Conservation (phyloP, 1,140 invertebrate genomes). For the Bombus sylvicola region DNA sequence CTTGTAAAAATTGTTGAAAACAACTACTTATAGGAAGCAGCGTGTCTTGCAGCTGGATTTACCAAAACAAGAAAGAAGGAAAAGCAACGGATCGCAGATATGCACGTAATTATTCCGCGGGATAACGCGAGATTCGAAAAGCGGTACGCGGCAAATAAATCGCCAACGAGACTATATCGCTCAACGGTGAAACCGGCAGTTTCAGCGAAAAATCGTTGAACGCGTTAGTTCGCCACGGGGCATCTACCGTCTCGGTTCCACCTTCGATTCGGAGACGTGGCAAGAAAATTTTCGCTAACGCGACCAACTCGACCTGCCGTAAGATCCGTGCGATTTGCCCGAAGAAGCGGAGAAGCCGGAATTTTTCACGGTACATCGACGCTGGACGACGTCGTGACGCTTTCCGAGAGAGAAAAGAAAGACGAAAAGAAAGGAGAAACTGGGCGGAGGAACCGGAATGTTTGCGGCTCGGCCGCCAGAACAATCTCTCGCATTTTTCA, state of each 20-base stretch:
- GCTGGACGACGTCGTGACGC: slow-evolving; percentile 4
- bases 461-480: slow-evolving; percentile 62
- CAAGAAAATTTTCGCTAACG: slow-evolving; percentile 32
- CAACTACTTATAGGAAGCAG: too few relatives aligned
- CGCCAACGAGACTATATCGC: slow-evolving; percentile 24
- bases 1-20: too few relatives aligned
- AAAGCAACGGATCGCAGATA: too few relatives aligned
- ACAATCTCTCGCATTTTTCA: slow-evolving; percentile 70
- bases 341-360: neutral
- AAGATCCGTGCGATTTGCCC: slow-evolving; percentile 6
- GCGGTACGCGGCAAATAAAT: slow-evolving; percentile 8
- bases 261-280: neutral
- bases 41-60: neutral
- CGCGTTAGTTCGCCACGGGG: slow-evolving; percentile 3
- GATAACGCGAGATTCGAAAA: neutral
- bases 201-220: slow-evolving; percentile 39
- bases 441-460: slow-evolving; percentile 47
- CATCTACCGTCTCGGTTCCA: neutral
- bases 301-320: neutral
- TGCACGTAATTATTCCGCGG: neutral
- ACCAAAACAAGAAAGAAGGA: neutral
- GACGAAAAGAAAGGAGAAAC: neutral
- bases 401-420: neutral
- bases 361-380: slow-evolving; percentile 40
- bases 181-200: neutral